Evolutionary conservation across 2,113 vertebrate species (phyloP).

Genomic region (Silurus glanis): DNA sequence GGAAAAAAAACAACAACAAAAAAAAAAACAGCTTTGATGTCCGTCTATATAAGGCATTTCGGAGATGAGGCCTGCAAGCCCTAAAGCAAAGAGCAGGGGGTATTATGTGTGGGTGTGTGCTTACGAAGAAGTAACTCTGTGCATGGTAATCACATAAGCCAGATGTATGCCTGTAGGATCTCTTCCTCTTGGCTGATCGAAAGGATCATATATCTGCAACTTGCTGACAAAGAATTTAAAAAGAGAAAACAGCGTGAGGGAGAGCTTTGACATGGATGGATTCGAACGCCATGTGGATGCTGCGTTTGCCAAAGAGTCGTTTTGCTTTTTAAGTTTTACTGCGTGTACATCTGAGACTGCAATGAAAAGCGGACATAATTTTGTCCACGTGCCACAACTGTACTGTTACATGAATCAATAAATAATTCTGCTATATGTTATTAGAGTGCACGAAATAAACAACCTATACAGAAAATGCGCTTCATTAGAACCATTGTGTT

Average conservation of each 20-base stretch:
- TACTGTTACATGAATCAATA: not conserved
- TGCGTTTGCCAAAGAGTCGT: not conserved
- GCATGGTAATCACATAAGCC: slow-evolving; percentile 28
- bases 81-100: slow-evolving; percentile 35
- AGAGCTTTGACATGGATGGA: not conserved
- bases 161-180: slow-evolving; percentile 45
- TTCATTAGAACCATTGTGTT: not conserved
- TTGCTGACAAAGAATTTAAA: not conserved
- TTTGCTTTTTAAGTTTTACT: not conserved
- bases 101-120: slow-evolving; percentile 52
- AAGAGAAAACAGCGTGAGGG: slow-evolving; percentile 4
- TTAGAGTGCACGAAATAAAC: not conserved
- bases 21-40: slow-evolving; percentile 27
- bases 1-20: not conserved
- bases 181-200: slow-evolving; percentile 35
- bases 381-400: not conserved
- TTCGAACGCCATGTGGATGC: not conserved
- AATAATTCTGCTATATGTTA: not conserved
- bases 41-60: slow-evolving; percentile 19
- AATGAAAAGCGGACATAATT: not conserved
- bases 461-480: not conserved
- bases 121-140: slow-evolving; percentile 32
- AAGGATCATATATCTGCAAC: slow-evolving; percentile 45
- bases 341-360: not conserved
- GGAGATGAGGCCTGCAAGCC: slow-evolving; percentile 3